Conservation (phyloP, 2,113 vertebrate species). For the Pseudorasbora parva region DNA sequence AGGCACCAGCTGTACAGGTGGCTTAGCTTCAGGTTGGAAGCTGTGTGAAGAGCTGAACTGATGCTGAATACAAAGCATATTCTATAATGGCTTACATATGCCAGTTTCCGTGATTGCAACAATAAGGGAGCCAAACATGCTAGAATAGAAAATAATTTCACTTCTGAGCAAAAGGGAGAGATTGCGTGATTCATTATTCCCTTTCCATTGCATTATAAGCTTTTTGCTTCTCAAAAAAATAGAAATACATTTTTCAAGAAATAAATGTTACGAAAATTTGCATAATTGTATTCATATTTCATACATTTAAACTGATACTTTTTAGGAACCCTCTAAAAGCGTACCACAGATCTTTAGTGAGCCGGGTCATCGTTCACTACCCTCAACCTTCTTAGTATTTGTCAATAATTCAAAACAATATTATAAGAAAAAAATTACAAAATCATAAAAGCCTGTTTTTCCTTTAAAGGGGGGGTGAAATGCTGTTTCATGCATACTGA, state of each 20-base stretch:
- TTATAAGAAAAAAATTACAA: no score
- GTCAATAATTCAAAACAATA: no score
- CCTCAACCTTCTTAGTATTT: no score
- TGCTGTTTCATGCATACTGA: no score
- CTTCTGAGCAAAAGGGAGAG: slow-evolving; percentile 23
- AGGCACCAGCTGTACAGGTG: slow-evolving; percentile 49
- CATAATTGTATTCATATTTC: no score
- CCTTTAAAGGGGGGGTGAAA: no score
- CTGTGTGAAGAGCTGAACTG: slow-evolving; percentile 42
- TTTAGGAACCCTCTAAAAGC: no score
- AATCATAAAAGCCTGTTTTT: no score
- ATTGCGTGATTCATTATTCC: not conserved
- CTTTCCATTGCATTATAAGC: not conserved
- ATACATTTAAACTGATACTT: no score
- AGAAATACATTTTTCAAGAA: not conserved
- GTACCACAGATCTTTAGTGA: no score
- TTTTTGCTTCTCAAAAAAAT: not conserved
- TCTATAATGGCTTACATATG: slow-evolving; percentile 37
- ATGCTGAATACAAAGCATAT: slow-evolving; percentile 52
- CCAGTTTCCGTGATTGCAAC: slow-evolving; percentile 12
- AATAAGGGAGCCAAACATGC: slow-evolving; percentile 28
- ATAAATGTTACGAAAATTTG: not conserved
- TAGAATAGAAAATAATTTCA: slow-evolving; percentile 24
- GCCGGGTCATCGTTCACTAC: no score
- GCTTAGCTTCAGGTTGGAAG: slow-evolving; percentile 45